Conservation (phyloP, 2,113 vertebrate species). For the Serilophus lunatus region DNA sequence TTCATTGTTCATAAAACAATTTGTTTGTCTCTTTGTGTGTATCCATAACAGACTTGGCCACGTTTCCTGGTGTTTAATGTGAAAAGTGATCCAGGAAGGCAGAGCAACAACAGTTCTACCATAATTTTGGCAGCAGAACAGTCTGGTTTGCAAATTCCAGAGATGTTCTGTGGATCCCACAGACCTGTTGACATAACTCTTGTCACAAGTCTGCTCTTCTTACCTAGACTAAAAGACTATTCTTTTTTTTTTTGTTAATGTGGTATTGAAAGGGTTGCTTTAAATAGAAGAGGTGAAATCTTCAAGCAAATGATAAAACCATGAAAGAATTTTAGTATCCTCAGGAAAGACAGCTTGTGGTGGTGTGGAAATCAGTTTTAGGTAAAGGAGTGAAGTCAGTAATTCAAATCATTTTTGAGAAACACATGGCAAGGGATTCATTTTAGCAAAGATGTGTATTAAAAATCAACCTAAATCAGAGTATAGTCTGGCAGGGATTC, state of each 20-base stretch:
- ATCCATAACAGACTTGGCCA: too few relatives aligned
- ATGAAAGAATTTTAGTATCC: fast-evolving
- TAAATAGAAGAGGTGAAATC: background rate
- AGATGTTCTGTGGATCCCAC: background rate
- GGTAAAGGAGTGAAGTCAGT: background rate
- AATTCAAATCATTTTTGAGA: background rate
- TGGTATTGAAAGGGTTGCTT: background rate
- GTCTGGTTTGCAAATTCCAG: background rate
- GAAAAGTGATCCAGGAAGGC: background rate
- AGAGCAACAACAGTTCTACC: background rate
- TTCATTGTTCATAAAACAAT: background rate
- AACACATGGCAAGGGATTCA: background rate
- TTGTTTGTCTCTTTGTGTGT: background rate
- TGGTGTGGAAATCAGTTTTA: background rate
- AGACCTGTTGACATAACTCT: background rate
- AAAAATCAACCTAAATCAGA: background rate
- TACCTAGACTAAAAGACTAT: too few relatives aligned
- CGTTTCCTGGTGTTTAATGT: background rate
- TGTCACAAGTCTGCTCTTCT: background rate
- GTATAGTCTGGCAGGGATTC: background rate
- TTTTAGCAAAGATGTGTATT: background rate
- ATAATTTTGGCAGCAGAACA: background rate
- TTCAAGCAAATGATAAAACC: background rate
- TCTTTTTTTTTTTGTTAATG: too few relatives aligned
- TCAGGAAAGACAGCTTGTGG: background rate